These are phyloP conservation scores for Oscheius sp. DNA, from an alignment of 2,888 invertebrate species.

Conservation along the genomic window DNA sequence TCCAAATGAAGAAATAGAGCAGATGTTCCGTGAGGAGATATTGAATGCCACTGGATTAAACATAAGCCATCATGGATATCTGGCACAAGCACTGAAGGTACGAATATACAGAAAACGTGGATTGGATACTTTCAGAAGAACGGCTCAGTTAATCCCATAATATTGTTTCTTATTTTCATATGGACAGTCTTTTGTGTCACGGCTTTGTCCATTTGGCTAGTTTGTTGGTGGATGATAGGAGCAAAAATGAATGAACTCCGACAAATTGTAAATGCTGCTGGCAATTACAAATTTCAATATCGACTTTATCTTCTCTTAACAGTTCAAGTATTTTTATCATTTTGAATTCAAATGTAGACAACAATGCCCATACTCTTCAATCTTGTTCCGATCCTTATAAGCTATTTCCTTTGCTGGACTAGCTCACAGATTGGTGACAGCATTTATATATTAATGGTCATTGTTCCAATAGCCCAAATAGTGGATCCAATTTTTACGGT, in stretches of 20 bases:
- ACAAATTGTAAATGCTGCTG: neutral
- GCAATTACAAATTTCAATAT: constrained; percentile 5
- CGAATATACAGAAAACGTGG: too few species aligned
- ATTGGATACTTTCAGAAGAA: too few species aligned
- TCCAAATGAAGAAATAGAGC: too few species aligned
- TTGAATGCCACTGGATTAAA: too few species aligned
- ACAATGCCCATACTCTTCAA: neutral
- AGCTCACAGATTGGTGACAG: neutral
- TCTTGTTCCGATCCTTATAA: neutral
- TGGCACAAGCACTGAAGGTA: too few species aligned
- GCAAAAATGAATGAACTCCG: neutral
- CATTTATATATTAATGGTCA: neutral
- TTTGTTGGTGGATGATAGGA: constrained; percentile 17
- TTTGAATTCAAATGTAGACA: neutral
- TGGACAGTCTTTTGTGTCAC: neutral
- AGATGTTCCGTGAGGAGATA: too few species aligned
- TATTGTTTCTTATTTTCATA: too few species aligned
- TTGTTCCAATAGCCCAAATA: constrained; percentile 6
- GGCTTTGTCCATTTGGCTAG: neutral
- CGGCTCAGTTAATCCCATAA: too few species aligned
- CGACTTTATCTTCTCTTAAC: constrained; percentile 2
- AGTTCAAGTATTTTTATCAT: neutral
- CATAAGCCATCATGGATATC: too few species aligned
- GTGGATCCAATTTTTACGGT: constrained; percentile 10
- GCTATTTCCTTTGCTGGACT: neutral